Percentiles rank a stretch among this genome's conserved stretches.
Conservation (phyloP, 2,797 vertebrate species). For the Chrosomus eos region DNA sequence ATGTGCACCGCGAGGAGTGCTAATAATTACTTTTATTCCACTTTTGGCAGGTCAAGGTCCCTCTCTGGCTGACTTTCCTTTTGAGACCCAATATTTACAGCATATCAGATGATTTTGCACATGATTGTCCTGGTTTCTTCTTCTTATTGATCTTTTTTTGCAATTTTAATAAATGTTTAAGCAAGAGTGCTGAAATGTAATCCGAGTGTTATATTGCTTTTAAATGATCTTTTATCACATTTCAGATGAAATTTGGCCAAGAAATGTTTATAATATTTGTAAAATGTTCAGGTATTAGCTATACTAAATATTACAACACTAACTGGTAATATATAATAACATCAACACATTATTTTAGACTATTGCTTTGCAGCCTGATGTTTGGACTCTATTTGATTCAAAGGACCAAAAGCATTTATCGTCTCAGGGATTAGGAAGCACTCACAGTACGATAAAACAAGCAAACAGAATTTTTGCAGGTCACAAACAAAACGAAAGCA, state of each 20-base stretch:
- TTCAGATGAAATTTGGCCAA: not conserved
- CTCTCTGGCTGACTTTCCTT: not conserved
- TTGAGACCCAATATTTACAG: not conserved
- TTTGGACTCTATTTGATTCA: not conserved
- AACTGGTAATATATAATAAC: not conserved
- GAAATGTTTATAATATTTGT: not conserved
- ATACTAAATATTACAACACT: not conserved
- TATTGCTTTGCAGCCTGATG: not conserved
- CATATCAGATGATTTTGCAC: not conserved
- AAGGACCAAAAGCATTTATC: not conserved
- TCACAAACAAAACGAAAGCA: slow-evolving; percentile 19
- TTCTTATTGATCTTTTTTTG: not conserved
- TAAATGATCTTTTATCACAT: not conserved
- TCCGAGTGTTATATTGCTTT: not conserved
- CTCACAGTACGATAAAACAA: slow-evolving; percentile 4
- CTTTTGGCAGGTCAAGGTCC: slow-evolving; percentile 38
- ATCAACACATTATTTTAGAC: not conserved
- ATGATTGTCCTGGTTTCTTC: not conserved
- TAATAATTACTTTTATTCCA: slow-evolving; percentile 38
- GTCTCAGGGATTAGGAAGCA: not conserved
- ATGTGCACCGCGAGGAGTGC: slow-evolving; percentile 37
- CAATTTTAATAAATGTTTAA: not conserved
- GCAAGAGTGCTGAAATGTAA: not conserved
- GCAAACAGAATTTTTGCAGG: slow-evolving; percentile 6
- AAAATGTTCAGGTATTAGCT: not conserved